phyloP scores from a whole-genome alignment of 2,113 vertebrate genomes.

The Heterotis niloticus region DNA sequence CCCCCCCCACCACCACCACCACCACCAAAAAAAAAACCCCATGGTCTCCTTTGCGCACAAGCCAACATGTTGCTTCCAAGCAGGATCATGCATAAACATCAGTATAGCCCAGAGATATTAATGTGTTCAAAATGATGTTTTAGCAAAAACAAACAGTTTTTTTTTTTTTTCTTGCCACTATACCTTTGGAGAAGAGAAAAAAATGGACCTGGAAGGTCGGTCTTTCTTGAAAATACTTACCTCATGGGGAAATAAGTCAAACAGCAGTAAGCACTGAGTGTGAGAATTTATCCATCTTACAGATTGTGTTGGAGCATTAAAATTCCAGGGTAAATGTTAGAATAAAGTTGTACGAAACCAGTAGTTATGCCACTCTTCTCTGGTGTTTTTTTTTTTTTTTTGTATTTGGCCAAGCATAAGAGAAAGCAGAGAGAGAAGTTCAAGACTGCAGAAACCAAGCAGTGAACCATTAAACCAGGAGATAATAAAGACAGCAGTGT shows the following conservation, averaged over 20 bases:
- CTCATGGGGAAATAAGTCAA: neutral
- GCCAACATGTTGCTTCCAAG: neutral
- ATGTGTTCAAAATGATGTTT: neutral
- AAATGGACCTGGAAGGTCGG: neutral
- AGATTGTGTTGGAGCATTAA: neutral
- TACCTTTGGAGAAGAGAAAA: neutral
- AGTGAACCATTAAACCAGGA: constrained; percentile 34
- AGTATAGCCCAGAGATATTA: constrained; percentile 14
- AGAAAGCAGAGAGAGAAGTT: neutral
- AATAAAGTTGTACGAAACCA: neutral
- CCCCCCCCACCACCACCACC: neutral
- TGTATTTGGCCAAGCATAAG: too few species aligned
- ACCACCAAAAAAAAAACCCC: too few species aligned
- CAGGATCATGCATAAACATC: constrained; percentile 29
- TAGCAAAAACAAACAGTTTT: constrained; percentile 1
- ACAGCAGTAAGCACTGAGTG: neutral
- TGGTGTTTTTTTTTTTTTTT: too few species aligned
- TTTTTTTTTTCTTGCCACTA: neutral
- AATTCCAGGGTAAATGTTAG: neutral
- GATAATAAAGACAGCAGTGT: constrained; percentile 37
- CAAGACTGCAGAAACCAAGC: constrained; percentile 29
- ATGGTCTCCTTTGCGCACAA: neutral
- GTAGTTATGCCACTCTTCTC: too few species aligned
- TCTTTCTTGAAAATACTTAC: neutral
- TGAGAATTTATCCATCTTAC: neutral